phyloP scores from a whole-genome alignment of 1,140 invertebrate genomes.

The Tenebrio molitor region DNA sequence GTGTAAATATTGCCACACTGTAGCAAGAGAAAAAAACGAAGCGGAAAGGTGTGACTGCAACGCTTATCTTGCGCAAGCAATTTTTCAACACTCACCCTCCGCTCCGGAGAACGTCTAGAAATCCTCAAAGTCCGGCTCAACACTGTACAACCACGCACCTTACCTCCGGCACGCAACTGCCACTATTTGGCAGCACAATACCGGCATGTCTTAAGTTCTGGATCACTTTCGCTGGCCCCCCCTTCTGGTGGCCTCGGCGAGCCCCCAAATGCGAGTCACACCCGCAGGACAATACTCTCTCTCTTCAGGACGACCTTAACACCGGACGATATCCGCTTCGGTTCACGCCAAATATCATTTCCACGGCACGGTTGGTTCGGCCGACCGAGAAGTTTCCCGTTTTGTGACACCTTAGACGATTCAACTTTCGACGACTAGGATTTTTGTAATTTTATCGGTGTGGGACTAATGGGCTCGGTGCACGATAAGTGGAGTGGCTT shows the following conservation, averaged over 20 bases:
- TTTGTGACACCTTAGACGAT: constrained; percentile 1
- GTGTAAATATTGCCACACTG: no score
- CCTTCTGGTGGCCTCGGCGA: constrained; percentile 27
- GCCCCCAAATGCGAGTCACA: constrained; percentile 34
- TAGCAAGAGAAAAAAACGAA: no score
- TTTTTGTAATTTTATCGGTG: constrained; percentile 28
- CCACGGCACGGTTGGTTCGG: no score
- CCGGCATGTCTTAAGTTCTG: constrained; percentile 31
- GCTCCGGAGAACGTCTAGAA: neutral
- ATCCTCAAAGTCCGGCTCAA: neutral
- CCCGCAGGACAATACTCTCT: constrained; percentile 11
- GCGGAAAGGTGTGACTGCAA: no score
- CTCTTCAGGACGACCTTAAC: constrained; percentile 29
- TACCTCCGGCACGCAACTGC: constrained; percentile 11
- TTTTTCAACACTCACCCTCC: neutral
- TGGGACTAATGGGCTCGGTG: constrained; percentile 3
- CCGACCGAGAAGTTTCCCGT: constrained; percentile 15
- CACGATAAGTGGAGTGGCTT: constrained; percentile 10
- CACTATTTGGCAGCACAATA: constrained; percentile 14
- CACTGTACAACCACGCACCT: neutral
- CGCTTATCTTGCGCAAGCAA: no score
- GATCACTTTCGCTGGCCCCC: constrained; percentile 33
- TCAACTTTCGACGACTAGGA: constrained; percentile 14
- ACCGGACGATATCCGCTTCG: constrained; percentile 35
- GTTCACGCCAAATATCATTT: neutral